Percentiles rank a stretch among this genome's conserved stretches.
These are phyloP conservation scores for Zhengitettix transpicula DNA, from an alignment of 2,888 invertebrate species.

Conservation along the genomic window DNA sequence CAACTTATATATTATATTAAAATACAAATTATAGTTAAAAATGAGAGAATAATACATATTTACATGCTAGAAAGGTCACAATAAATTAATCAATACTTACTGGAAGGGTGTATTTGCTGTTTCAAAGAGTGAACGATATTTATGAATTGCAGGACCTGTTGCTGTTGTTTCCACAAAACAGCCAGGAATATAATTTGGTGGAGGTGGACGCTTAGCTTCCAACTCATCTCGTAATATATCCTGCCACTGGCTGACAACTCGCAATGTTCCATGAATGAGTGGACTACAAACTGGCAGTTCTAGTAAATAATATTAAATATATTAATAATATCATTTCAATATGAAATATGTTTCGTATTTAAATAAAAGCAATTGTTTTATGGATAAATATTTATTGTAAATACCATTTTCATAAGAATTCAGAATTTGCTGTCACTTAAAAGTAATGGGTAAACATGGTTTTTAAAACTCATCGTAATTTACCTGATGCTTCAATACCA, in stretches of 20 bases:
- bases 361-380: too few species aligned
- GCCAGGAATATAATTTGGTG: slow-evolving; percentile 76
- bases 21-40: too few species aligned
- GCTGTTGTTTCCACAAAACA: slow-evolving; percentile 64
- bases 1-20: background rate
- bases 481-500: slow-evolving; percentile 80
- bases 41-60: too few species aligned
- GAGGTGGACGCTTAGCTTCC: slow-evolving; percentile 59
- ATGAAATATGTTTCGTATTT: too few species aligned
- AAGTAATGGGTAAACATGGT: too few species aligned
- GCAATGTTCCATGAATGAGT: slow-evolving; percentile 72
- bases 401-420: too few species aligned
- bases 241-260: slow-evolving; percentile 81
- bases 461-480: slow-evolving; percentile 1
- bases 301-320: background rate
- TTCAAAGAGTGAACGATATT: slow-evolving; percentile 81
- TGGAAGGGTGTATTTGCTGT: slow-evolving; percentile 90
- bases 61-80: background rate
- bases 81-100: slow-evolving; percentile 25
- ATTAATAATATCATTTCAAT: too few species aligned
- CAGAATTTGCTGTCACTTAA: too few species aligned
- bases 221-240: slow-evolving; percentile 59
- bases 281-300: slow-evolving; percentile 88
- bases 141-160: slow-evolving; percentile 73
- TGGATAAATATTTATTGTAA: too few species aligned